These are phyloP conservation scores for Mus musculus DNA, from an alignment of 2,113 vertebrate species.

Conservation along the genomic window GRCm39 chr5:149622501-149623000, in stretches of 20 bases:
- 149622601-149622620: conserved; percentile 25
- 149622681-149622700: background rate
- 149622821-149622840: conserved; percentile 47
- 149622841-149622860: conserved; percentile 58
- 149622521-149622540: conserved; percentile 52
- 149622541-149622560: conserved; percentile 43
- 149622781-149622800: background rate
- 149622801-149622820: conserved; percentile 27
- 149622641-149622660: background rate
- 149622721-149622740: background rate
- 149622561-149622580: conserved; percentile 26
- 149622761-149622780: background rate
- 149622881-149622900: background rate
- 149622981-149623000: background rate
- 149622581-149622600: conserved; percentile 40
- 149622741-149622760: background rate
- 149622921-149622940: background rate
- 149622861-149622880: background rate
- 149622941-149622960: background rate
- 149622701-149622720: conserved; percentile 49
- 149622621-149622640: background rate
- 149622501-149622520: conserved; percentile 8
- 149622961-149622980: background rate
- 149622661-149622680: conserved; percentile 24
- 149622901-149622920: background rate